phyloP scores from a whole-genome alignment of 2,113 vertebrate species.

The human (Homo sapiens) region DNA sequence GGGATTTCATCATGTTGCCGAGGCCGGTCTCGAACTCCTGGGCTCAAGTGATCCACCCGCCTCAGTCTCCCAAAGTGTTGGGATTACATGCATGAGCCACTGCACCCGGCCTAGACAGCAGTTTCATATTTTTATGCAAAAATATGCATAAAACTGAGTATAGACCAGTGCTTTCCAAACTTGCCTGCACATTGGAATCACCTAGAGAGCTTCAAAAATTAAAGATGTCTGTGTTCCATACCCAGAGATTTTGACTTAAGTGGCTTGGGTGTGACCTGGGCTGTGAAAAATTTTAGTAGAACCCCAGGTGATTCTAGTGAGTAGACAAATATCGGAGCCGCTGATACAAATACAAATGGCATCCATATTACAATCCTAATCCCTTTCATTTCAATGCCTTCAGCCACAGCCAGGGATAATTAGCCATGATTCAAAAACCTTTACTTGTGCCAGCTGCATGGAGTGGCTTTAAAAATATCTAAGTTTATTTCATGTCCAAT shows the following conservation, averaged over 20 bases:
- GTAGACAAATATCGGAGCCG: background rate
- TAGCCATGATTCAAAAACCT: constrained; percentile 58
- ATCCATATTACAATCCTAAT: constrained; percentile 61
- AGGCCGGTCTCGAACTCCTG: too few relatives aligned
- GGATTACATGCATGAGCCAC: too few relatives aligned
- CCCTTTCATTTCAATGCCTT: constrained; percentile 59
- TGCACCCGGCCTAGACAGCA: background rate
- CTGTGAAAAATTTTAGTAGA: background rate
- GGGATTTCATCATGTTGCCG: too few relatives aligned
- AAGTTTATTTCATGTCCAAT: background rate
- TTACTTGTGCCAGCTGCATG: background rate
- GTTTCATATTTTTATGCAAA: background rate
- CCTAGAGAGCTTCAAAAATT: background rate
- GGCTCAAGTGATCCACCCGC: too few relatives aligned
- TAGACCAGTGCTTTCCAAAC: background rate
- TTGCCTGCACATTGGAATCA: background rate
- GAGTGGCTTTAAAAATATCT: constrained; percentile 49
- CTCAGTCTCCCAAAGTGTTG: too few relatives aligned
- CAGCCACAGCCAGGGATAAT: constrained; percentile 49
- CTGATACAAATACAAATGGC: constrained; percentile 60
- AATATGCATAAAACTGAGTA: background rate
- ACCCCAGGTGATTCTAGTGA: background rate
- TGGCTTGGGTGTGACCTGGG: background rate
- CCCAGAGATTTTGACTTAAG: background rate
- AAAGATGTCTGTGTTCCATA: background rate